Base-by-base conservation (phyloP, 2,113 vertebrate species). In the Excalfactoria chinensis region DNA sequence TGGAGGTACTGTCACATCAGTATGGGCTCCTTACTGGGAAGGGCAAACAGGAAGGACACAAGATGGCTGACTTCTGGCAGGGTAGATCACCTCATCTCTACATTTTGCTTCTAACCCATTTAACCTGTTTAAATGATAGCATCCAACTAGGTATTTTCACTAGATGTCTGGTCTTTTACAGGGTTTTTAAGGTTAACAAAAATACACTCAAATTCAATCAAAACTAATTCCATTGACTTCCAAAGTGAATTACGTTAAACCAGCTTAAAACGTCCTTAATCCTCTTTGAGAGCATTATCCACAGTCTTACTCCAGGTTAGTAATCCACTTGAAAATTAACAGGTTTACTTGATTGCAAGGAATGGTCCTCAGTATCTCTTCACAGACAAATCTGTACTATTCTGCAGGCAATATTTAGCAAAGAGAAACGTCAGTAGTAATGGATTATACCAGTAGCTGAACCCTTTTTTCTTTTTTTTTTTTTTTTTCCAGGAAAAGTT, bases 401-500 rank as follows among this genome's bases (percentile, higher is more conserved):
- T 83, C 72, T 43, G 62, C 35, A 83, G 46, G 41, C 46, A 66
- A 79, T 63, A 41, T 30, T 37, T 44, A 74, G 41, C 59, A 37
- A 37, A 80, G 16, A 59, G 64, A 86, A 90, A 77, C 25, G 58
- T 80, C 66, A 90, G 76, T 72, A 93, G 82, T 0, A 0, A 66
- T 15, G 55, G 46, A 16, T 44, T 51, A 84, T 67, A 46, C 1
- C 22, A 55, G 28, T 28, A 41, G 12, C 34, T 64, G 37, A 77
- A 86, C 59, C 5, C 1, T 72, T 7, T 49, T 93, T 83, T n/a
- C n/a, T n/a, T 59, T 90, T 83, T 66, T 55, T 93, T 85, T 58
- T 90, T 85, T 69, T 93, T 85, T 58, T 90, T 85, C 66, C 35
- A 73, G 14, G 35, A 86, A 88, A 73, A 7, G 5, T 69, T 89